These are phyloP conservation scores for Dasypogon diadema DNA, from an alignment of 2,888 invertebrate genomes.

Conservation along the genomic window DNA sequence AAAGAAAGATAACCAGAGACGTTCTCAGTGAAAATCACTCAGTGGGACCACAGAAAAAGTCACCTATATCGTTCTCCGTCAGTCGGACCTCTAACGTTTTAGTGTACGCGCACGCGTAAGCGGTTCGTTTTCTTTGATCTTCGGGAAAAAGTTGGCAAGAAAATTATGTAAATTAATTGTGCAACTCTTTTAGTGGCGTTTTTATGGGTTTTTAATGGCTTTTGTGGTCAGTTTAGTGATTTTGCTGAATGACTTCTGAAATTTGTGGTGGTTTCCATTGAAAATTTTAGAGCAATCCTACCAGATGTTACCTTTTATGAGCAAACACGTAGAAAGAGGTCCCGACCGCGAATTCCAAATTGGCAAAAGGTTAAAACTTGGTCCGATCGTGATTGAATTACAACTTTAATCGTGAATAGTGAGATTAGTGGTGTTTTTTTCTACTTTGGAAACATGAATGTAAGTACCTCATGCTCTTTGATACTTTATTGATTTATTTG, in stretches of 20 bases:
- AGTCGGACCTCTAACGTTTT: conserved; percentile 53
- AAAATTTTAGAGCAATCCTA: neutral
- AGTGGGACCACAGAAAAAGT: conserved; percentile 2
- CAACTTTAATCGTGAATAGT: conserved; percentile 40
- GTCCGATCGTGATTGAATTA: conserved; percentile 39
- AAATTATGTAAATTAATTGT: conserved; percentile 38
- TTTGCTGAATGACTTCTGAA: neutral
- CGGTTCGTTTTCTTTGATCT: conserved; percentile 39
- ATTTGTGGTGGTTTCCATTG: neutral
- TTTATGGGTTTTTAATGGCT: neutral
- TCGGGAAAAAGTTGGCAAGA: neutral
- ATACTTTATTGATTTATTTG: too few relatives aligned
- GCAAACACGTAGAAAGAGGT: conserved; percentile 2
- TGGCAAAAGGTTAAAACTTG: conserved; percentile 28
- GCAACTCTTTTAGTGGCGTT: conserved; percentile 2
- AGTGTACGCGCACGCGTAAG: conserved; percentile 46
- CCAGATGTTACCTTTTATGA: conserved; percentile 12
- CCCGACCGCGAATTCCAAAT: conserved; percentile 29
- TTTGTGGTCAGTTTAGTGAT: conserved; percentile 2
- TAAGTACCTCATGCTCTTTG: too few relatives aligned
- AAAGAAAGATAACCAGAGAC: conserved; percentile 4
- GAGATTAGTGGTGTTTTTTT: conserved; percentile 28
- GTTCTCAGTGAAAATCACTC: neutral
- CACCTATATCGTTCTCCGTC: conserved; percentile 56
- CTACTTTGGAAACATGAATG: conserved; percentile 10